Conservation (phyloP, 2,113 vertebrate genomes). For the Etheostoma cragini region DNA sequence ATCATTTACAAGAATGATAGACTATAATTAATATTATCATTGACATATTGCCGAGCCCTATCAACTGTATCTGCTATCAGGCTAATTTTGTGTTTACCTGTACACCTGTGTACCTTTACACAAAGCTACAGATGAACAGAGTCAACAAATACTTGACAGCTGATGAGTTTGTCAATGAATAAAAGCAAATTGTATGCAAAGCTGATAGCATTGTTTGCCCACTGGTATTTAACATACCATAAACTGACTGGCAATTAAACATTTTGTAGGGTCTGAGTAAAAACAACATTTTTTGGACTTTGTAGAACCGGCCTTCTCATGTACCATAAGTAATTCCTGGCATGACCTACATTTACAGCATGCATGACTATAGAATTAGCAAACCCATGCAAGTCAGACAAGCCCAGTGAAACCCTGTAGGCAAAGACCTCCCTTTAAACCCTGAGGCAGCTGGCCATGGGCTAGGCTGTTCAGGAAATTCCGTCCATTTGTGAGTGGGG, state of each 20-base stretch:
- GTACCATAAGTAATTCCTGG: constrained; percentile 51
- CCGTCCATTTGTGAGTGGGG: constrained; percentile 33
- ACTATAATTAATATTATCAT: neutral
- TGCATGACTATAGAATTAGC: constrained; percentile 40
- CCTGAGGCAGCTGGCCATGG: constrained; percentile 38
- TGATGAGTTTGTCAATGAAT: constrained; percentile 24
- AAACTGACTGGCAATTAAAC: constrained; percentile 12
- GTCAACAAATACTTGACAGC: constrained; percentile 33
- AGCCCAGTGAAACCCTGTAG: constrained; percentile 28
- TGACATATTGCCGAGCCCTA: neutral
- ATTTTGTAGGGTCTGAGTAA: constrained; percentile 4
- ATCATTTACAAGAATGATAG: neutral
- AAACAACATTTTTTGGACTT: constrained; percentile 28
- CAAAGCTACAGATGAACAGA: neutral
- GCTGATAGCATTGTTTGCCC: constrained; percentile 6
- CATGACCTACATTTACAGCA: constrained; percentile 71
- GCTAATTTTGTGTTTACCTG: neutral
- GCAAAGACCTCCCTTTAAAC: constrained; percentile 45
- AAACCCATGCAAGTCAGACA: constrained; percentile 27
- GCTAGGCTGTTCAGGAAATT: constrained; percentile 67
- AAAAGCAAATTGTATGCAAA: constrained; percentile 2
- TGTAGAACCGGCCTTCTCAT: constrained; percentile 27
- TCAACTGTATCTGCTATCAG: neutral
- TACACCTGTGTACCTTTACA: too few species aligned
- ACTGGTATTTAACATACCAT: neutral